Conservation (phyloP, 2,888 invertebrate genomes). For the Seladonia tumulorum region DNA sequence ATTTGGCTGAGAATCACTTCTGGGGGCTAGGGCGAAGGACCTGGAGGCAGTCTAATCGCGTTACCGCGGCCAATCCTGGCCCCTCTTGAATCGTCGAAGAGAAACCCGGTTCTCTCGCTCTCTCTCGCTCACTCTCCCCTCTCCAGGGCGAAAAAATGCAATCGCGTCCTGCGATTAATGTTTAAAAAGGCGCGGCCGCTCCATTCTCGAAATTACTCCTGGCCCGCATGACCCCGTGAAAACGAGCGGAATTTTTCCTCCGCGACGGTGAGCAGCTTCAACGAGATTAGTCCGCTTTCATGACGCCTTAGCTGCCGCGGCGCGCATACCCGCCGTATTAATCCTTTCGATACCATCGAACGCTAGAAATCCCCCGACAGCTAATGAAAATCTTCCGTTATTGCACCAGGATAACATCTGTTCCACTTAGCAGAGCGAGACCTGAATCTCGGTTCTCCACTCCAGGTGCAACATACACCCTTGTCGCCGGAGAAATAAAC, state of each 20-base stretch:
- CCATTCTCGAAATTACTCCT: conserved; percentile 66
- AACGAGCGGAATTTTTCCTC: conserved; percentile 45
- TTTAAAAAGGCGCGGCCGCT: conserved; percentile 62
- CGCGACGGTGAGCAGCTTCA: background rate
- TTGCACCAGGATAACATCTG: background rate
- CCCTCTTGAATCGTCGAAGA: conserved; percentile 15
- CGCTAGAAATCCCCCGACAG: background rate
- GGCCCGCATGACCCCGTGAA: conserved; percentile 30
- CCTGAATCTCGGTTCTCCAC: too few relatives aligned
- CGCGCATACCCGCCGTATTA: conserved; percentile 20
- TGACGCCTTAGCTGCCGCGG: conserved; percentile 16
- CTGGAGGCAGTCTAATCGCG: conserved; percentile 55
- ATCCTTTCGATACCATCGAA: conserved; percentile 20
- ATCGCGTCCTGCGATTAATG: conserved; percentile 68
- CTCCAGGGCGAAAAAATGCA: conserved; percentile 48
- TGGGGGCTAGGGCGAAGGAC: conserved; percentile 29
- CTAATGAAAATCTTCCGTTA: background rate
- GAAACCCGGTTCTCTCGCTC: background rate
- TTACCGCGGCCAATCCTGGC: conserved; percentile 52
- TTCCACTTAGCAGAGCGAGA: too few relatives aligned
- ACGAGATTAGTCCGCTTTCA: conserved; percentile 46
- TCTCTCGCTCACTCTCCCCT: background rate
- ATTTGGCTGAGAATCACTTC: conserved; percentile 60
- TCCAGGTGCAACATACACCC: too few relatives aligned
- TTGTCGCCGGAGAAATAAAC: too few relatives aligned